A percentile compares a stretch with the other conserved stretches of the same genome.
Conservation (phyloP, 2,797 vertebrate species). For the Hydrolagus colliei region DNA sequence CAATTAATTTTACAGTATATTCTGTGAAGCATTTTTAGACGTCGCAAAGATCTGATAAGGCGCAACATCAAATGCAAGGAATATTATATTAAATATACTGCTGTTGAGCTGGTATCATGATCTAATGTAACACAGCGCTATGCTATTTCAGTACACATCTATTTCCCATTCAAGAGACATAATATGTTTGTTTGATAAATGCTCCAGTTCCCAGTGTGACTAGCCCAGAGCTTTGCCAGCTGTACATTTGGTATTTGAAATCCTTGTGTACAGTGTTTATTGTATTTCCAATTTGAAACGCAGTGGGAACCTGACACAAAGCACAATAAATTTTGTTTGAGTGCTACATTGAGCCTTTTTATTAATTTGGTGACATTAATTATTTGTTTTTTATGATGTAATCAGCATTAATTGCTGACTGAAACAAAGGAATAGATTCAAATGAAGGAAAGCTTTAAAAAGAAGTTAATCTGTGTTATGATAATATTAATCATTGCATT, state of each 20-base stretch:
- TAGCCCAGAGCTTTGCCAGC: neutral
- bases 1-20: no score
- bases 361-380: neutral
- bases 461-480: no score
- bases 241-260: neutral
- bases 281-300: neutral
- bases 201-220: no score
- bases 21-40: no score
- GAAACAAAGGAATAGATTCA: neutral
- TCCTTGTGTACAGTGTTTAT: neutral
- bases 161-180: neutral
- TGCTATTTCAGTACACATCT: constrained; percentile 35
- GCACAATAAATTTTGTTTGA: neutral
- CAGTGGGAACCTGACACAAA: neutral
- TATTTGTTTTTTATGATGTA: neutral
- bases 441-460: no score
- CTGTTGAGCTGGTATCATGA: constrained; percentile 46
- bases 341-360: neutral
- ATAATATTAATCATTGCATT: no score
- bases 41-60: no score
- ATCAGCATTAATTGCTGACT: neutral
- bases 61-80: no score
- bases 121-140: constrained; percentile 40
- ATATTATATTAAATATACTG: neutral
- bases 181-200: no score